These are phyloP conservation scores for Melanotaenia trifasciata DNA, from an alignment of 2,797 vertebrate genomes.

Conservation along the genomic window DNA sequence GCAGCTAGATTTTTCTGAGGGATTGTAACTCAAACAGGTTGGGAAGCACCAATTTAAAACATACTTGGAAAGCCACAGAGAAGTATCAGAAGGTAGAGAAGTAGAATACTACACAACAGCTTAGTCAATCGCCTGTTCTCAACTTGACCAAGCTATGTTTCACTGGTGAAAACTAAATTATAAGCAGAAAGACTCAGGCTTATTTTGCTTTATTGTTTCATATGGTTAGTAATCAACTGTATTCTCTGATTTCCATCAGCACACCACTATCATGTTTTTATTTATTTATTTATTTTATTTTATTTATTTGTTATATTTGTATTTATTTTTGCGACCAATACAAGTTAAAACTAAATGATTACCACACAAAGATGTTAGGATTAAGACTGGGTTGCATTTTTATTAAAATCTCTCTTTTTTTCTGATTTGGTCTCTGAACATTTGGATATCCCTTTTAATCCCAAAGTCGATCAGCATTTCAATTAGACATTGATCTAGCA, in stretches of 20 bases:
- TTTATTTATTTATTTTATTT: not conserved
- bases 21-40: not conserved
- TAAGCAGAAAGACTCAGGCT: not conserved
- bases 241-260: constrained; percentile 23
- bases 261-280: not conserved
- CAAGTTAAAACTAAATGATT: not conserved
- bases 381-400: constrained; percentile 43
- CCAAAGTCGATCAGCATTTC: constrained; percentile 1
- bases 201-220: constrained; percentile 9
- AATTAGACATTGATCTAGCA: constrained; percentile 17
- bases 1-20: not conserved
- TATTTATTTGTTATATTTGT: too few species aligned
- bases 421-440: constrained; percentile 26
- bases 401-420: not conserved
- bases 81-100: not conserved
- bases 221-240: constrained; percentile 46
- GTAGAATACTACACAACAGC: not conserved
- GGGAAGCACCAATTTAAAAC: not conserved
- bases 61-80: not conserved
- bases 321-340: too few species aligned
- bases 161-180: not conserved
- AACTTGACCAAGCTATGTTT: not conserved
- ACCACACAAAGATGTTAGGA: not conserved
- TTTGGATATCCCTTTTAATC: constrained; percentile 7
- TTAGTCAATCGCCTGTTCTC: not conserved